phyloP scores from a whole-genome alignment of 2,113 vertebrate genomes.

The Sylvicapra grimmia region DNA sequence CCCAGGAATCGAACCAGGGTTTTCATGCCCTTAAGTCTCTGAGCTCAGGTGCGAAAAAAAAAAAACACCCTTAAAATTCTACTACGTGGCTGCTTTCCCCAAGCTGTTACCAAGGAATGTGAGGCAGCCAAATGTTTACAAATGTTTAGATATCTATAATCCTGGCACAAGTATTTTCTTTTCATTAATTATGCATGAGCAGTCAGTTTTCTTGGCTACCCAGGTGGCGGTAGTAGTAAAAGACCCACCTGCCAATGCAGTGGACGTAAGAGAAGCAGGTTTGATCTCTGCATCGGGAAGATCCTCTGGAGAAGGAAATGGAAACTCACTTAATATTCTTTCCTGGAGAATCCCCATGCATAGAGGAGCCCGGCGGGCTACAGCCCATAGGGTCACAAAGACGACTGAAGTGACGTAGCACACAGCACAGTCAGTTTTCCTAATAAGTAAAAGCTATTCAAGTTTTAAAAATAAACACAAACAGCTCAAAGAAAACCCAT shows the following conservation, averaged over 20 bases:
- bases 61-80: neutral
- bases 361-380: neutral
- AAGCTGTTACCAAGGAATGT: neutral
- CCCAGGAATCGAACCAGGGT: neutral
- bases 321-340: neutral
- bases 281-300: neutral
- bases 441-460: neutral
- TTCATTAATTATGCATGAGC: neutral
- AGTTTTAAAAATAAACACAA: slow-evolving; percentile 51
- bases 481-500: slow-evolving; percentile 59
- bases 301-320: neutral
- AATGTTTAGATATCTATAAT: neutral
- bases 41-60: neutral
- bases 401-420: neutral
- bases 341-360: neutral
- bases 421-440: neutral
- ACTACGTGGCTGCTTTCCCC: neutral
- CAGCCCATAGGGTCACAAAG: neutral
- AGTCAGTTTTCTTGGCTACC: neutral
- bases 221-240: neutral
- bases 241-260: neutral
- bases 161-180: neutral
- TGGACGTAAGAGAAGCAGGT: neutral
- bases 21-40: neutral
- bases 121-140: neutral